Evolutionary conservation across 2,113 vertebrate species (phyloP).

Genomic region (Patagioenas fasciata): DNA sequence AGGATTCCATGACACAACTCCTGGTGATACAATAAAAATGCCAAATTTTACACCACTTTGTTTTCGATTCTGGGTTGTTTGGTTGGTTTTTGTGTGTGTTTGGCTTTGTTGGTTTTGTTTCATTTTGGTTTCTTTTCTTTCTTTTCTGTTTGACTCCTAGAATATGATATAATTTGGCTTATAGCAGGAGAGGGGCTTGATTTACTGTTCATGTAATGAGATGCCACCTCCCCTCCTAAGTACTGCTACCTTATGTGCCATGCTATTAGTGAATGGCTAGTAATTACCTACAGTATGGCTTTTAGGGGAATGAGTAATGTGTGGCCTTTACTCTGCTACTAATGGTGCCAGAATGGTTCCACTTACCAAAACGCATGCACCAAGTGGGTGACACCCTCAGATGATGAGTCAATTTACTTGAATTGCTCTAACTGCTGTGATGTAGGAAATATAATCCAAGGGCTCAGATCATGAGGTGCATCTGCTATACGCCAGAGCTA

Average conservation of each 20-base stretch:
- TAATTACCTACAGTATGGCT: background rate
- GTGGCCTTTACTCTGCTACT: background rate
- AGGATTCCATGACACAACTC: background rate
- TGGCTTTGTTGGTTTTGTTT: background rate
- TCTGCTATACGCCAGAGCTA: background rate
- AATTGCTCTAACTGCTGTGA: background rate
- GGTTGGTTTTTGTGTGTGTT: fast-evolving
- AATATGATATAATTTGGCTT: background rate
- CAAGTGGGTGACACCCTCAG: background rate
- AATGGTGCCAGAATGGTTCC: background rate
- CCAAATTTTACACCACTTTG: background rate
- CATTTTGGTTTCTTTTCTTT: no score
- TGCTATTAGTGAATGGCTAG: background rate
- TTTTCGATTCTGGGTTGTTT: background rate
- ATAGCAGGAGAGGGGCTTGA: background rate
- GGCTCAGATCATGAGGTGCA: background rate
- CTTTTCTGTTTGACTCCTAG: fast-evolving
- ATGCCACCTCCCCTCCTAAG: background rate
- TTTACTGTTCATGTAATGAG: background rate
- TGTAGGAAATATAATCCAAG: background rate
- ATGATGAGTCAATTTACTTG: background rate
- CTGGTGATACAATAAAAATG: background rate
- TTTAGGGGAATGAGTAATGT: background rate
- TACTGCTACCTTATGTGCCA: background rate
- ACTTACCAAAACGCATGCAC: background rate